phyloP scores from a whole-genome alignment of 2,113 vertebrate genomes.

The Anarrhichthys ocellatus region DNA sequence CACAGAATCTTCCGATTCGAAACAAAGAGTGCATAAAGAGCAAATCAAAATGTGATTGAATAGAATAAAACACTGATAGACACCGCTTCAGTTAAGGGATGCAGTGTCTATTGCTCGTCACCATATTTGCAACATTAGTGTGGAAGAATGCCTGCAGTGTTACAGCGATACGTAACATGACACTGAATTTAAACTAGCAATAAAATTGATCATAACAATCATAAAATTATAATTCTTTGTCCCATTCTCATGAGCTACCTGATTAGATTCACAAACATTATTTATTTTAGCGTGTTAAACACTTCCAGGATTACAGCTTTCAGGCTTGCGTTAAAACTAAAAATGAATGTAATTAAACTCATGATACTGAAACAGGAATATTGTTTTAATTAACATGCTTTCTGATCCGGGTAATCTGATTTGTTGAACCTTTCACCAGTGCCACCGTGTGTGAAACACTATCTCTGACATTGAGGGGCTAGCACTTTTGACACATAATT shows the following conservation, averaged over 20 bases:
- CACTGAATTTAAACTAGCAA: constrained; percentile 56
- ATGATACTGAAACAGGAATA: constrained; percentile 26
- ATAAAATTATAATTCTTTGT: constrained; percentile 50
- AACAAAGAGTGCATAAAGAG: constrained; percentile 8
- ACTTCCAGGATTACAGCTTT: constrained; percentile 36
- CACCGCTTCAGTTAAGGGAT: constrained; percentile 1
- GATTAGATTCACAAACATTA: constrained; percentile 39
- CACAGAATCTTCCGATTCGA: background rate
- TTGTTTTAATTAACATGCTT: constrained; percentile 13
- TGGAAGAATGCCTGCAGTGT: constrained; percentile 44
- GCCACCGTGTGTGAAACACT: background rate
- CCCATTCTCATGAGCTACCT: constrained; percentile 39
- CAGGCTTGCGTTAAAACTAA: constrained; percentile 33
- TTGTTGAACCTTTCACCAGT: background rate
- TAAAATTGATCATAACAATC: constrained; percentile 54
- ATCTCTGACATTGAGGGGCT: background rate
- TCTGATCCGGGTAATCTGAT: constrained; percentile 4
- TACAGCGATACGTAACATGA: constrained; percentile 35
- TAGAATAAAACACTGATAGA: constrained; percentile 20
- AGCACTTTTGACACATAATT: background rate
- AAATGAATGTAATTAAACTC: constrained; percentile 43
- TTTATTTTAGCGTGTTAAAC: constrained; percentile 26
- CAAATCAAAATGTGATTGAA: background rate
- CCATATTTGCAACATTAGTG: constrained; percentile 28
- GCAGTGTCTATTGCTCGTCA: constrained; percentile 6